Evolutionary conservation across 1,140 invertebrate species (phyloP), one percentile per base, ranked within the genome.

Genomic region (Anagrus nilaparvatae): DNA sequence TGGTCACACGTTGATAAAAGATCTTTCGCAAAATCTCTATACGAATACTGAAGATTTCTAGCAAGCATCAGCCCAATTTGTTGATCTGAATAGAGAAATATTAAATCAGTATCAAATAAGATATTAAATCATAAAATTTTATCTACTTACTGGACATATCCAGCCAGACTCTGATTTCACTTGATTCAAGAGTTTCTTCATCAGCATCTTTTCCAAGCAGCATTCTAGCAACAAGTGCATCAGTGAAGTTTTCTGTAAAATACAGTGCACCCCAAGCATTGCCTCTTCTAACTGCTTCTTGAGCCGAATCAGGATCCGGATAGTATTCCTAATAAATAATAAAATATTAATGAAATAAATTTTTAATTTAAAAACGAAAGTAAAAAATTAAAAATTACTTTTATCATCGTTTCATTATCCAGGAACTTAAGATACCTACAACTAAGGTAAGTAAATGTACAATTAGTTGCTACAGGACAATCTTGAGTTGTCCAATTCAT

Each of bases 231-330:
- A 82, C 69, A 2, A 95, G 67, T 20, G 84, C 79, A 43, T 81
- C 77, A 0, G 90, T 87, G 53, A 91, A 96, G 55, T 92, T 92
- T 50, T 82, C 72, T 4, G 83, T 81, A 43, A 97, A 87, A 51
- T 84, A 80, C 6, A 96, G 57, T 4, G 83, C 81, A 1, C 86
- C 90, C 90, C 90, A 96, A 1, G 83, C 79, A 6, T 84, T 63
- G 1, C 90, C 91, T 10, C 65, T 60, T 30, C 70, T 59, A 1
- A 94, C 87, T 0, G 81, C 79, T 14, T 76, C 61, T 44, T 77
- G 71, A 0, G 87, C 90, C 1, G 74, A 69, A 1, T 78, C 74
- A 12, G 77, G 64, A 47, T 74, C 71, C 3, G 71, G 63, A 60
- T 82, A 87, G 60, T 79, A 82, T 32, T 77, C 71, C 70, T 87